phyloP scores from a whole-genome alignment of 1,140 invertebrate species.

The Ips nitidus region DNA sequence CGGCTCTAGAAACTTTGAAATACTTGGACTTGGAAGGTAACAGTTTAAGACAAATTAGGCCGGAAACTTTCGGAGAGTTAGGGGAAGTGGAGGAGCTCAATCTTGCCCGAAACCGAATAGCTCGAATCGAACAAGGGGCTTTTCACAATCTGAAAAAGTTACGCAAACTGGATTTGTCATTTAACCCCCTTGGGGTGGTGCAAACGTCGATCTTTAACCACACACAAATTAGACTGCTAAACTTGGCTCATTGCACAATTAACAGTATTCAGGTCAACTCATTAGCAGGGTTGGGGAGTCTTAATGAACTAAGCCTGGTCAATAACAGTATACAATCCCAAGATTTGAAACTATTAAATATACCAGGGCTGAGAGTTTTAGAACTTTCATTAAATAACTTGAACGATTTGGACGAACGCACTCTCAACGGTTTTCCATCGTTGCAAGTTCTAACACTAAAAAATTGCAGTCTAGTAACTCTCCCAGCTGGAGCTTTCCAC shows the following conservation, averaged over 20 bases:
- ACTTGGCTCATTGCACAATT: conserved; percentile 64
- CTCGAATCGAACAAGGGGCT: conserved; percentile 59
- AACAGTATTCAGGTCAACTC: conserved; percentile 63
- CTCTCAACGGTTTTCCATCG: conserved; percentile 72
- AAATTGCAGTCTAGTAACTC: conserved; percentile 63
- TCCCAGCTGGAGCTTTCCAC: conserved; percentile 70
- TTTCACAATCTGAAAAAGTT: conserved; percentile 63
- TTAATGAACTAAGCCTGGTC: conserved; percentile 71
- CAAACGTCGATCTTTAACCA: conserved; percentile 62
- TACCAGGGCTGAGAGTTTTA: conserved; percentile 71
- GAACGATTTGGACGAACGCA: conserved; percentile 64
- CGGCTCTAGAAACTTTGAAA: conserved; percentile 71
- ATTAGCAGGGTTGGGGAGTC: conserved; percentile 64
- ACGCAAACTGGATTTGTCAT: conserved; percentile 62
- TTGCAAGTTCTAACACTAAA: conserved; percentile 72
- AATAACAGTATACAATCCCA: conserved; percentile 70
- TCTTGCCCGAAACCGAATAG: conserved; percentile 61
- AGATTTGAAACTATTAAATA: conserved; percentile 68
- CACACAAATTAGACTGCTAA: conserved; percentile 60
- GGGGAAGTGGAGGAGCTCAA: conserved; percentile 68
- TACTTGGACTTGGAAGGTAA: conserved; percentile 80
- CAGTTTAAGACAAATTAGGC: conserved; percentile 64
- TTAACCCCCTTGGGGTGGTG: conserved; percentile 60
- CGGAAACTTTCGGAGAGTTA: conserved; percentile 69
- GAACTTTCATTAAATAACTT: conserved; percentile 78